Evolutionary conservation across 2,888 invertebrate species (phyloP), one percentile per base, ranked within the genome.

Genomic region (Mythimna pallens): DNA sequence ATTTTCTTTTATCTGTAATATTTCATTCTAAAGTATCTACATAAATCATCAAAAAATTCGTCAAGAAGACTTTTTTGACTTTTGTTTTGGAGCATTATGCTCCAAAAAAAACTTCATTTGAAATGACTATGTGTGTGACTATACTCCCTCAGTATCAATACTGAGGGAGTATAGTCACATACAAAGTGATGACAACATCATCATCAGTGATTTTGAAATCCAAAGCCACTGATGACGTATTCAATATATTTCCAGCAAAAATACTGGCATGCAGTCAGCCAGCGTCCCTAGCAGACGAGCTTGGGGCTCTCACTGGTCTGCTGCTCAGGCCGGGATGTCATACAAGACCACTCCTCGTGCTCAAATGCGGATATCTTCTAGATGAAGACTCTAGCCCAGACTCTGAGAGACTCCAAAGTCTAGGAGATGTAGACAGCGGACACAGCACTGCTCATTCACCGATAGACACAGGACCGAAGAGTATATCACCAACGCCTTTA

Each of bases 361-460:
- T 98, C 85, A 98, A 98, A 93, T 98, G 98, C 87, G 97, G 97
- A 68, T 98, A 98, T 90, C 94, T 98, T 50, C 96, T 98, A 85
- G 98, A 98, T 87, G 98, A 98, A 90, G 98, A 98, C 90, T 98
- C 98, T 59, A 98, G 98, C 81, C 98, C 98, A 8, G 98, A 98
- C 89, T 98, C 98, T 36, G 98, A 98, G 89, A 97, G 98, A 80
- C 96, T 98, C 84, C 97, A 98, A 88, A 98, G 94, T 92, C 91
- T 97, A 65, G 97, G 97, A 7, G 98, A 98, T 89, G 98, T 98
- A 17, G 99, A 99, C 91, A 99, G 99, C 86, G 99, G 99, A 2
- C 98, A 99, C 91, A 99, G 99, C 86, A 99, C 99, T 30, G 98
- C 98, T 63, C 99, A 99, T 92, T 99, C 99, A 0, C 99, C 99